These are phyloP conservation scores for Morelia viridis DNA, from an alignment of 2,797 vertebrate genomes.

Conservation along the genomic window DNA sequence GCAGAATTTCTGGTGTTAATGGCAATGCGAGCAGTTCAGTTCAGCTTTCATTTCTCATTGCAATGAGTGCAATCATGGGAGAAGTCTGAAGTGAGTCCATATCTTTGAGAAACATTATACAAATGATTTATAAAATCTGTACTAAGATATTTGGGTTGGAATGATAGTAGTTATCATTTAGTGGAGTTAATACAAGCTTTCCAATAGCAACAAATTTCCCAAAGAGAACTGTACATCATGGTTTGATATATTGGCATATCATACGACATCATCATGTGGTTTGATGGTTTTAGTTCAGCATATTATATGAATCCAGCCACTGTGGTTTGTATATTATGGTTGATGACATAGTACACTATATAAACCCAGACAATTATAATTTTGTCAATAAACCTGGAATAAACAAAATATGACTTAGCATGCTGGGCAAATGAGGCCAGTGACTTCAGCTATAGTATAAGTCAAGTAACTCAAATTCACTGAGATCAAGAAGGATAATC, in stretches of 20 bases:
- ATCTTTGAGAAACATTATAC: neutral
- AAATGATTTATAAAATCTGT: neutral
- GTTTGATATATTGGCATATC: neutral
- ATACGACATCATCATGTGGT: neutral
- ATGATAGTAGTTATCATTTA: neutral
- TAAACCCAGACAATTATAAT: neutral
- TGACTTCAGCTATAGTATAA: neutral
- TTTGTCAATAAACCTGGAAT: neutral
- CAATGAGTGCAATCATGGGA: neutral
- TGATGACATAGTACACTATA: neutral
- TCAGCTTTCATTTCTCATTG: neutral
- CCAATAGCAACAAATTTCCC: neutral
- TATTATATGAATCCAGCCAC: neutral
- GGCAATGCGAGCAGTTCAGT: too few species aligned
- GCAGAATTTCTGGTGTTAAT: too few species aligned
- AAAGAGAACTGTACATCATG: neutral
- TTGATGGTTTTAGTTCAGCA: neutral
- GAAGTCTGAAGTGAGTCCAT: neutral
- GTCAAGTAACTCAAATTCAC: neutral
- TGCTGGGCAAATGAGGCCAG: neutral
- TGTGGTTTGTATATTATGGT: neutral
- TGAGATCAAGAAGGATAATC: neutral
- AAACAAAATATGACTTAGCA: neutral
- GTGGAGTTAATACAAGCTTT: neutral
- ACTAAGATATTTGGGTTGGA: neutral